Evolutionary conservation across 2,113 vertebrate genomes (phyloP).

Genomic region (Callionymus lyra): DNA sequence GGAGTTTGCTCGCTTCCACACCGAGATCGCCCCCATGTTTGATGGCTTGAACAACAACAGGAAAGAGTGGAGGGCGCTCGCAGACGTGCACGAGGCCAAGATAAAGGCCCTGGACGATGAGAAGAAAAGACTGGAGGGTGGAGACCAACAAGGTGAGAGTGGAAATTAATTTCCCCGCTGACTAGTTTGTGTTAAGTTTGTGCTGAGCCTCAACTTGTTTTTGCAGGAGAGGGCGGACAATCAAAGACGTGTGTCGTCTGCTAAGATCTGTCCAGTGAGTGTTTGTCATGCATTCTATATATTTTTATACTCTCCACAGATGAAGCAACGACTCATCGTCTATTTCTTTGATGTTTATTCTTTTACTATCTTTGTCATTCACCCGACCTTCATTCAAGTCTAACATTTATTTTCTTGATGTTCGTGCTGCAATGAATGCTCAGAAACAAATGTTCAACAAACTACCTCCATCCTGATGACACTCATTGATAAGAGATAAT

Average conservation of each 20-base stretch:
- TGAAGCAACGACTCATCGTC: too few species aligned
- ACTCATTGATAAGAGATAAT: too few species aligned
- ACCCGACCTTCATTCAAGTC: too few species aligned
- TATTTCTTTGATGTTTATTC: too few species aligned
- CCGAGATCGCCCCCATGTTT: conserved; percentile 84
- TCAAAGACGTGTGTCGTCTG: conserved; percentile 87
- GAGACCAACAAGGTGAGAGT: conserved; percentile 24
- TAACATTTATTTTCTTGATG: too few species aligned
- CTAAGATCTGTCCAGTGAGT: conserved; percentile 43
- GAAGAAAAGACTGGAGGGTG: conserved; percentile 71
- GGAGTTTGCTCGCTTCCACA: conserved; percentile 87
- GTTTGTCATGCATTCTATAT: too few species aligned
- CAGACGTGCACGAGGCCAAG: conserved; percentile 80
- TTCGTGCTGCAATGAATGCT: too few species aligned
- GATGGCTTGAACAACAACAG: conserved; percentile 81
- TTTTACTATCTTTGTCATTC: too few species aligned
- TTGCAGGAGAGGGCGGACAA: conserved; percentile 53
- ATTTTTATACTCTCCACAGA: too few species aligned
- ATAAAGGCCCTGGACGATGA: conserved; percentile 76
- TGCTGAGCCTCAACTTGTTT: neutral
- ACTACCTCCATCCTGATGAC: too few species aligned
- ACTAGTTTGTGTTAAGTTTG: too few species aligned
- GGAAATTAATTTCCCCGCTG: neutral
- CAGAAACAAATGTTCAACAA: too few species aligned
- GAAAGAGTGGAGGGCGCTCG: conserved; percentile 77